A percentile compares a stretch with the other conserved stretches of the same genome.
phyloP scores from a whole-genome alignment of 2,797 vertebrate genomes.

The Chloroceryle amazona region DNA sequence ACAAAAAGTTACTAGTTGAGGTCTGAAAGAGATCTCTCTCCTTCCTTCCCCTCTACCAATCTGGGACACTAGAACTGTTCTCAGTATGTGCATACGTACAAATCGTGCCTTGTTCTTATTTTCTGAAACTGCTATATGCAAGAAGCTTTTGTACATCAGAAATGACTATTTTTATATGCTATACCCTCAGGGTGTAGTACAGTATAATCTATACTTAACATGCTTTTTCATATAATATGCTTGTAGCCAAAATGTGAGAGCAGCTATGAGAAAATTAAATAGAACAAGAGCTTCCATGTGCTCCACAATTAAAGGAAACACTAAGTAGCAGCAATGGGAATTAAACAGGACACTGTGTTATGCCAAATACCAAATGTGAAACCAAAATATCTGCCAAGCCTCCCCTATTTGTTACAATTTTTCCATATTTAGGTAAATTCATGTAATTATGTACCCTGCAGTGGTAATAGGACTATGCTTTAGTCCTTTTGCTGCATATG shows the following conservation, averaged over 20 bases:
- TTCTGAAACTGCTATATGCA: constrained; percentile 31
- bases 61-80: not conserved
- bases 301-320: constrained; percentile 90
- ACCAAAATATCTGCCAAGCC: constrained; percentile 86
- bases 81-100: not conserved
- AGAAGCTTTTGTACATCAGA: constrained; percentile 68
- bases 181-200: constrained; percentile 66
- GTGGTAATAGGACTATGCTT: constrained; percentile 73
- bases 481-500: constrained; percentile 71
- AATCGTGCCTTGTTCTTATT: constrained; percentile 3
- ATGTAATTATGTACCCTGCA: constrained; percentile 81
- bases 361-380: constrained; percentile 88
- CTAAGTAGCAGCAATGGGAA: constrained; percentile 88
- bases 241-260: constrained; percentile 69
- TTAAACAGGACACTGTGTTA: constrained; percentile 83
- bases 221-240: constrained; percentile 63
- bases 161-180: constrained; percentile 75
- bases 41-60: not conserved
- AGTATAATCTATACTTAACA: constrained; percentile 78
- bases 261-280: constrained; percentile 79
- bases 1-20: not conserved
- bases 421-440: constrained; percentile 85
- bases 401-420: constrained; percentile 87
- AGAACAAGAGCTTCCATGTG: constrained; percentile 84
- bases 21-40: not conserved